Percentiles rank a stretch among this genome's conserved stretches.
Evolutionary conservation across 2,113 vertebrate species (phyloP).

Genomic region (Falcunculus frontatus): DNA sequence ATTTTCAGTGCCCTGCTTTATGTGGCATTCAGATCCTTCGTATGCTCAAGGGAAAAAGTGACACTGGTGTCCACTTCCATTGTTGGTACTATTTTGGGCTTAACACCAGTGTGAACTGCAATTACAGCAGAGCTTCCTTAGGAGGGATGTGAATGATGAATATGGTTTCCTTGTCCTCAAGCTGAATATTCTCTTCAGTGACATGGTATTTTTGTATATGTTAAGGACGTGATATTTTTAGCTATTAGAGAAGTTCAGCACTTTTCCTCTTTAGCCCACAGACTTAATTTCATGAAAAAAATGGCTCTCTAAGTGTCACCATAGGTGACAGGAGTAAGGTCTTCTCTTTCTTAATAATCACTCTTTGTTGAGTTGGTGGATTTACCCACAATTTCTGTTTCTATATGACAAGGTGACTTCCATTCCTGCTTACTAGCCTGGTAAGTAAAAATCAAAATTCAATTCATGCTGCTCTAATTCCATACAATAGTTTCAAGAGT

Average conservation of each 20-base stretch:
- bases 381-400: slow-evolving; percentile 12
- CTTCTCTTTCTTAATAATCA: neutral
- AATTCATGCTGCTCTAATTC: neutral
- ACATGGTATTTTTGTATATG: neutral
- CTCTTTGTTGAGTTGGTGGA: neutral
- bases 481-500: neutral
- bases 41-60: slow-evolving; percentile 1
- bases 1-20: slow-evolving; percentile 25
- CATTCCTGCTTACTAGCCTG: neutral
- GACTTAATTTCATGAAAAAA: neutral
- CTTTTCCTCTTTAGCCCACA: neutral
- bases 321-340: neutral
- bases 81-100: slow-evolving; percentile 47
- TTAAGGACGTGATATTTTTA: slow-evolving; percentile 18
- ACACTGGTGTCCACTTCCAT: neutral
- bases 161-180: slow-evolving; percentile 35
- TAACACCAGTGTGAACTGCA: neutral
- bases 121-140: slow-evolving; percentile 44
- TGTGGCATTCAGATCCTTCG: neutral
- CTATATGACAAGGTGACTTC: neutral
- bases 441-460: neutral
- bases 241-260: neutral
- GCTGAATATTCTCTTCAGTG: neutral
- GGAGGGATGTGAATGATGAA: slow-evolving; percentile 29
- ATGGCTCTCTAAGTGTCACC: neutral